Evolutionary conservation across 2,797 vertebrate species (phyloP), one percentile per base, ranked within the genome.

Genomic region (Anguilla obscura): DNA sequence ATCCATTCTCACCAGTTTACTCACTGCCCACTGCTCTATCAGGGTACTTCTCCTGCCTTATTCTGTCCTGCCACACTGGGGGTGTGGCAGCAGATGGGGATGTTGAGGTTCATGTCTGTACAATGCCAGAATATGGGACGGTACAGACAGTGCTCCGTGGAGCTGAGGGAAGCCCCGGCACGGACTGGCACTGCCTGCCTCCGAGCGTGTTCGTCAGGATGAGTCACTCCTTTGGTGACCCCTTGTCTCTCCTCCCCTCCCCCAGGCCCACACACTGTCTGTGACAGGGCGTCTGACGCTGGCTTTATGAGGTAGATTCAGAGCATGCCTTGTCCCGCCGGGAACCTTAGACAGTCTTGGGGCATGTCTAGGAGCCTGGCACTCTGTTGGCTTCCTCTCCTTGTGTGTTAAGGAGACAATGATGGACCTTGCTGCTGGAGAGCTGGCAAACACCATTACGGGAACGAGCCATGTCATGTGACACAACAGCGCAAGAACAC

Each of bases 1-100:
- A 95, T 90, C 91, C 87, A 89, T 89, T 89, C 88, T 90, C 84
- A 85, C 82, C 69, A 76, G 40, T 83, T 87, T 84, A 58, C 30
- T 3, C 14, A 24, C 74, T 6, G 24, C 14, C 30, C n/a, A 33
- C 21, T 54, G 84, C 48, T 45, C 27, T 88, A 33, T 27, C 1
- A 63, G 48, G 10, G 83, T 16, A 7, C 52, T 85, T 36, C n/a
- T 36, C 18, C 30, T 5, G 24, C 33, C 52, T 16, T 48, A 45
- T 48, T 24, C 24, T 45, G n/a, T 21, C 0, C 52, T 54, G 83
- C 50, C 1, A 56, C 48, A 14, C 12, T 48, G 83, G 50, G 8
- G n/a, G 21, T n/a, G 27, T 27, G 0, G 63, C 63, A 27, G 24
- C 0, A 58, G 63, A 69, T 27, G 24, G 63, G 63, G n/a, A 27